Base-by-base conservation (phyloP, 53 echinoderm and acorn worm genomes). In the Glandiceps talaboti region DNA sequence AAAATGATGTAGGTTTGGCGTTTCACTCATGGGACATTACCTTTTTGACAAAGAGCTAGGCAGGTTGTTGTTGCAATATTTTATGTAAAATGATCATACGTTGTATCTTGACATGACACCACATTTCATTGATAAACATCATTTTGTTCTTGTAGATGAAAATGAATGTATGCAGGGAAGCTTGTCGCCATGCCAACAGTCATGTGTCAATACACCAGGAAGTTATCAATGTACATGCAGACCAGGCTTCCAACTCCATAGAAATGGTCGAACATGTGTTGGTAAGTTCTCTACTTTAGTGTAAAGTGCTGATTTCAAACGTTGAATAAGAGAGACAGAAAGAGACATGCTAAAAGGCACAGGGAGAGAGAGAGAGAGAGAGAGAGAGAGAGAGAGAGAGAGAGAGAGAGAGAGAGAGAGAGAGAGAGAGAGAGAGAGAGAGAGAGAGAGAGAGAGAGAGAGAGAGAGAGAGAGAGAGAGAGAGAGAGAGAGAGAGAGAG, bases 221-320 rank as follows among this genome's bases (percentile, higher is more conserved):
- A 90, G 90, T 74, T 94, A 87, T 81, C 83, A 87, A 73, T 94
- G 94, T 77, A 30, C 88, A 29, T 94, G 94, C 33, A 86, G 86
- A 1, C 33, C 79, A 0, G 94, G 90, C 31, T 83, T 77, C 0
- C 83, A 85, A 32, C 86, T 84, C 64, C 82, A 82, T 82, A 29
- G 30, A n/a, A 82, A 82, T 74, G 82, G 28, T 29, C 45, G 30
- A 74, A 64, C 82, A 75, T 82, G 82, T 45, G 64, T 45, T 45
- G 64, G 64, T 45, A 45, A 45, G 64, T 12, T n/a, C n/a, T n/a
- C n/a, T n/a, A n/a, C n/a, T n/a, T n/a, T n/a, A n/a, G n/a, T n/a
- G n/a, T n/a, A n/a, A n/a, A n/a, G n/a, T n/a, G n/a, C n/a, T n/a
- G n/a, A n/a, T n/a, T n/a, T n/a, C n/a, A n/a, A n/a, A n/a, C n/a